phyloP scores from a whole-genome alignment of 2,797 vertebrate species.

The Danio aesculapii region DNA sequence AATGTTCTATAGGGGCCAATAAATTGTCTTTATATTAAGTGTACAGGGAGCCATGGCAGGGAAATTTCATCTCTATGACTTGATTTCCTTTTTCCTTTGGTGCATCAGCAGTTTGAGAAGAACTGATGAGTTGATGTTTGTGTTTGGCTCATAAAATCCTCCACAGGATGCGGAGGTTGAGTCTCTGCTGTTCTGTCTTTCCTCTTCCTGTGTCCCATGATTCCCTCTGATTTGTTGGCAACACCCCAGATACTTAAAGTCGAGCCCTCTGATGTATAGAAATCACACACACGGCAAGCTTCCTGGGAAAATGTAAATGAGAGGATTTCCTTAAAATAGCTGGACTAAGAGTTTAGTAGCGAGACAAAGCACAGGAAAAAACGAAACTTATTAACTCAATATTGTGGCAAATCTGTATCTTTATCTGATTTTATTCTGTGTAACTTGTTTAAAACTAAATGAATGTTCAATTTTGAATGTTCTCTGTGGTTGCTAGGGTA shows the following conservation, averaged over 20 bases:
- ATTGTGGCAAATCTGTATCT: neutral
- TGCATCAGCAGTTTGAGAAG: conserved; percentile 24
- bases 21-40: neutral
- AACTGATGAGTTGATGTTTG: conserved; percentile 1
- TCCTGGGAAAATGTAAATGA: neutral
- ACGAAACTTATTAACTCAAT: neutral
- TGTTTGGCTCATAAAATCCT: neutral
- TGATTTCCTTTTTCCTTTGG: conserved; percentile 9
- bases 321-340: conserved; percentile 10
- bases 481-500: too few relatives aligned
- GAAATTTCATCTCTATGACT: neutral
- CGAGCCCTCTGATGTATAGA: neutral
- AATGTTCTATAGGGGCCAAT: too few relatives aligned
- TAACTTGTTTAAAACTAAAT: too few relatives aligned
- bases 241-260: neutral
- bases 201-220: conserved; percentile 4
- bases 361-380: neutral
- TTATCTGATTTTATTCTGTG: neutral
- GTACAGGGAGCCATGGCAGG: neutral
- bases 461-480: too few relatives aligned
- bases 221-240: neutral
- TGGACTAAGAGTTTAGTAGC: neutral
- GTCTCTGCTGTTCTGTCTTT: conserved; percentile 5
- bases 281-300: neutral
- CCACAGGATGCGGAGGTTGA: conserved; percentile 3